Evolutionary conservation across 53 echinoderm and acorn worm species (phyloP).

Genomic region (Holothuria scabra): DNA sequence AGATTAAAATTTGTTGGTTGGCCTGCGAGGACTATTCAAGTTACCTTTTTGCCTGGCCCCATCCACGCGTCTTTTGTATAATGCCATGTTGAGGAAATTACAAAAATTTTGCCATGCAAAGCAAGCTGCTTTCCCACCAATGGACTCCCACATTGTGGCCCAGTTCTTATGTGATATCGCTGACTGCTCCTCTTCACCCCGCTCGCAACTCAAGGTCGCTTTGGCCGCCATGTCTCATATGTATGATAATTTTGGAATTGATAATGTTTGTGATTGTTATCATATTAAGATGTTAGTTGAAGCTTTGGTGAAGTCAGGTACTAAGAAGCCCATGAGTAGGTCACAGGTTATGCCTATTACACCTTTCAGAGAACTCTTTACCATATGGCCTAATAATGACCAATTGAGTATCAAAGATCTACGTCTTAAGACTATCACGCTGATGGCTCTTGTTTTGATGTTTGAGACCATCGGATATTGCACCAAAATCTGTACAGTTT

Average conservation of each 20-base stretch:
- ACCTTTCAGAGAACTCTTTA: neutral
- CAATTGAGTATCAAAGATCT: neutral
- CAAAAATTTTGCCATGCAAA: neutral
- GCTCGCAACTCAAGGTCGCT: neutral
- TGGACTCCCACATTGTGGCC: neutral
- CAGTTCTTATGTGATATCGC: too few relatives aligned
- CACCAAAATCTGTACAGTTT: conserved; percentile 21
- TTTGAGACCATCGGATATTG: conserved; percentile 23
- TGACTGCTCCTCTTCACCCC: neutral
- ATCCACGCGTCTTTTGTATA: neutral
- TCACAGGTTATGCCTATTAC: neutral
- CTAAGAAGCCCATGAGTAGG: too few relatives aligned
- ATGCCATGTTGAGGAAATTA: neutral
- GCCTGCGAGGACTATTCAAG: neutral
- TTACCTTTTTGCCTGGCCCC: neutral
- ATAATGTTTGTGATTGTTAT: too few relatives aligned
- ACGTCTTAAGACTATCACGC: neutral
- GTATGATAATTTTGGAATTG: neutral
- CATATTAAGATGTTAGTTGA: too few relatives aligned
- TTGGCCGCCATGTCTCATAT: neutral
- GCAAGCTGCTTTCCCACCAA: neutral
- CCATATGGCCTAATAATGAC: neutral
- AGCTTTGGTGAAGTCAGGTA: too few relatives aligned
- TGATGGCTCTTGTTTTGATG: neutral
- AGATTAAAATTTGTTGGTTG: too few relatives aligned